Percentiles rank a stretch among this genome's conserved stretches.
phyloP scores from a whole-genome alignment of 37 sponge, comb jelly and placozoan species.

The Diacarnus erythraeanus region DNA sequence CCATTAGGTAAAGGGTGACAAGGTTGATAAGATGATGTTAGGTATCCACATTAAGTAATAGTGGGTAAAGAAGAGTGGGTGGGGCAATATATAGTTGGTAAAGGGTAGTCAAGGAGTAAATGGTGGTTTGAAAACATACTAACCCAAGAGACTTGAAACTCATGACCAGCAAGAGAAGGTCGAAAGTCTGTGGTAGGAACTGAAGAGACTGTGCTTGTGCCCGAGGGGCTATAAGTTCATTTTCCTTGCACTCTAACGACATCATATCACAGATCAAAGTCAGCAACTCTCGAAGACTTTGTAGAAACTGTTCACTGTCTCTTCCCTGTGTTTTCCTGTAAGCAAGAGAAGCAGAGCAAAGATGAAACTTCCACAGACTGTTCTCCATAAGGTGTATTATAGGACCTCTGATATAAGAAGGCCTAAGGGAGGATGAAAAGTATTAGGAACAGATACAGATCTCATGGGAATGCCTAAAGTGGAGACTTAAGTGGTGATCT shows the following conservation, averaged over 20 bases:
- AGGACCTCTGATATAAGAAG: too few relatives aligned
- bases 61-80: background rate
- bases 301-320: slow-evolving; percentile 37
- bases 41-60: too few relatives aligned
- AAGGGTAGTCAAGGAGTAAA: background rate
- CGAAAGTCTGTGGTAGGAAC: slow-evolving; percentile 64
- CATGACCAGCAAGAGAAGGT: slow-evolving; percentile 52
- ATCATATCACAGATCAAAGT: slow-evolving; percentile 56
- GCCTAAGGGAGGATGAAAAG: too few relatives aligned
- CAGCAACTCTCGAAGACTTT: slow-evolving; percentile 27
- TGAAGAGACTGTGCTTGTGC: slow-evolving; percentile 71
- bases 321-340: slow-evolving; percentile 51
- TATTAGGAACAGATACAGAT: too few relatives aligned
- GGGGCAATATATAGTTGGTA: background rate
- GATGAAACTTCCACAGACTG: too few relatives aligned
- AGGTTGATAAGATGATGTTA: too few relatives aligned
- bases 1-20: too few relatives aligned
- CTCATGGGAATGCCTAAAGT: too few relatives aligned
- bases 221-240: slow-evolving; percentile 61
- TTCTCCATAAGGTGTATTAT: too few relatives aligned
- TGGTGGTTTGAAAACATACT: background rate
- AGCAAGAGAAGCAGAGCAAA: background rate
- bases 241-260: slow-evolving; percentile 43
- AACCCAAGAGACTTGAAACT: slow-evolving; percentile 46
- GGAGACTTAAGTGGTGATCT: too few relatives aligned